Evolutionary conservation across 2,888 invertebrate species (phyloP).

Genomic region (Chelonus formosanus): DNA sequence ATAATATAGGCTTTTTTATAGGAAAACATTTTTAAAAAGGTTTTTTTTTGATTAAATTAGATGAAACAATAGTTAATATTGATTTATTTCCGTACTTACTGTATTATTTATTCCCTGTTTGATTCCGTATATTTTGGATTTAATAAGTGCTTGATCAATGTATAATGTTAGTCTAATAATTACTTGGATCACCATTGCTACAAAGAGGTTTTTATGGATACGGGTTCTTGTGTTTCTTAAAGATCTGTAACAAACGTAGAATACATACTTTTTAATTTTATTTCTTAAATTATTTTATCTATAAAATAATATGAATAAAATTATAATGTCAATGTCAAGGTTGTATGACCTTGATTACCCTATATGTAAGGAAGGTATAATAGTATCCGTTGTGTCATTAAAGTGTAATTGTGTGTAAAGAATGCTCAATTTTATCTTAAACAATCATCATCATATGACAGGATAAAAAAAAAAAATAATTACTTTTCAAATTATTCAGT

Average conservation of each 20-base stretch:
- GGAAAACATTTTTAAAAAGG: no score
- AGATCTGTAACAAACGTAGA: conserved; percentile 67
- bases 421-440: neutral
- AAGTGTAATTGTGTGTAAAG: conserved; percentile 13
- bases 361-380: conserved; percentile 6
- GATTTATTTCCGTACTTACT: conserved; percentile 65
- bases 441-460: no score
- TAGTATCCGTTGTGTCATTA: neutral
- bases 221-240: conserved; percentile 83
- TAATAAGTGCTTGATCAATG: conserved; percentile 75
- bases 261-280: conserved; percentile 18
- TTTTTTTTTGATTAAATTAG: no score
- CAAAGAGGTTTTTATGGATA: conserved; percentile 86
- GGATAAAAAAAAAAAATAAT: neutral
- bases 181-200: conserved; percentile 82
- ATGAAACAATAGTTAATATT: no score
- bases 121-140: conserved; percentile 56
- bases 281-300: neutral
- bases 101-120: conserved; percentile 73
- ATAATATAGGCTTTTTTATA: conserved; percentile 75
- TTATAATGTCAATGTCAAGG: conserved; percentile 5
- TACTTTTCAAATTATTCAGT: neutral
- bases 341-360: neutral
- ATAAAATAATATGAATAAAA: neutral
- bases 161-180: conserved; percentile 77